A percentile compares a stretch with the other conserved stretches of the same genome.
These are phyloP conservation scores for Dolichotis patagonum DNA, from an alignment of 2,113 vertebrate species.

Conservation along the genomic window DNA sequence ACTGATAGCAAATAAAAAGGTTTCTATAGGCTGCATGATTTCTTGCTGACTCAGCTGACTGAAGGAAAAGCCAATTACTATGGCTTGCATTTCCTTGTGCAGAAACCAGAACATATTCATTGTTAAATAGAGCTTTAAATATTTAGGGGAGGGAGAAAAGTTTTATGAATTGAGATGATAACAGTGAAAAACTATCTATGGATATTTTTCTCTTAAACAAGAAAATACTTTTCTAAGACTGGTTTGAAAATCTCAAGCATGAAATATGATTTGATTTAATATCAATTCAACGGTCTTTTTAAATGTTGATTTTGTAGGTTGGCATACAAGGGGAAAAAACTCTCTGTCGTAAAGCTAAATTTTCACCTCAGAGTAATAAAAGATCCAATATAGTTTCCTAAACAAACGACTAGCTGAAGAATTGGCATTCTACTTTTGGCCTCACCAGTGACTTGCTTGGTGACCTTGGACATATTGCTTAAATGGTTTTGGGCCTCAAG, in stretches of 20 bases:
- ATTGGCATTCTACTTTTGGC: constrained; percentile 78
- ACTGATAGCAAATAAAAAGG: constrained; percentile 76
- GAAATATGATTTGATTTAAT: constrained; percentile 71
- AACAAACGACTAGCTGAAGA: constrained; percentile 77
- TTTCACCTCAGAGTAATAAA: constrained; percentile 73
- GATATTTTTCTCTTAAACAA: constrained; percentile 72
- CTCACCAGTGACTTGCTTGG: constrained; percentile 71
- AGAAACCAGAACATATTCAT: constrained; percentile 68
- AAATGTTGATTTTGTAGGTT: constrained; percentile 70
- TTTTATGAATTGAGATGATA: constrained; percentile 69
- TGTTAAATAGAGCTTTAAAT: constrained; percentile 81
- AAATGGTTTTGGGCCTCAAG: constrained; percentile 76
- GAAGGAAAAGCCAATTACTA: constrained; percentile 73
- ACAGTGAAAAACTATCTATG: constrained; percentile 59
- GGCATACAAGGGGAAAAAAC: constrained; percentile 1
- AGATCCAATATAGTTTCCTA: constrained; percentile 72
- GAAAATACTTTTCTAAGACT: constrained; percentile 66
- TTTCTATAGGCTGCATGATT: constrained; percentile 28
- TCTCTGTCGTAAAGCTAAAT: constrained; percentile 63
- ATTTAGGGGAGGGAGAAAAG: constrained; percentile 65
- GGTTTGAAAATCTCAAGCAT: constrained; percentile 68
- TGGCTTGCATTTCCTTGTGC: constrained; percentile 67
- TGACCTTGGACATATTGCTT: constrained; percentile 80
- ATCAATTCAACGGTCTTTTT: constrained; percentile 60
- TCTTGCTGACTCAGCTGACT: constrained; percentile 73